Percentiles rank a stretch among this genome's conserved stretches.
Conservation (phyloP, 2,888 invertebrate genomes). For the Actias luna region DNA sequence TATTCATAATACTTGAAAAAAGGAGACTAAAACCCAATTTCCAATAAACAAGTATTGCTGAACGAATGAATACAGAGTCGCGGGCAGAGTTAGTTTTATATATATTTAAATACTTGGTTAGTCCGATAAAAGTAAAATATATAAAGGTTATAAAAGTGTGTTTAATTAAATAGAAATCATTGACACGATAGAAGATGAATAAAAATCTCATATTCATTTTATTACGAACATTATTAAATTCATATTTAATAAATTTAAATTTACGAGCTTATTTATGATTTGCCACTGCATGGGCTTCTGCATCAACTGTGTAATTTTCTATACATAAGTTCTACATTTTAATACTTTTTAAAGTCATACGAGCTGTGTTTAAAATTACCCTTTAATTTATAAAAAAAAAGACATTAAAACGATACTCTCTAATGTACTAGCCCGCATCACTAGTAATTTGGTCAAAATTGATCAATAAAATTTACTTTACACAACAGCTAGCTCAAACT, state of each 20-base stretch:
- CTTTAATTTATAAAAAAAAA: slow-evolving; percentile 6
- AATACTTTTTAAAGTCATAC: background rate
- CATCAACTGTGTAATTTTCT: background rate
- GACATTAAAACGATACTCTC: slow-evolving; percentile 15
- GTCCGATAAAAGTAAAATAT: background rate
- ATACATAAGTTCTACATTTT: background rate
- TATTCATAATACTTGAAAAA: too few relatives aligned
- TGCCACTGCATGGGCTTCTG: too few relatives aligned
- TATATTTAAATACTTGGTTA: background rate
- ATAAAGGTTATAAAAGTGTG: background rate
- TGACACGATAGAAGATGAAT: background rate
- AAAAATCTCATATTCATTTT: background rate
- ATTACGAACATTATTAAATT: background rate
- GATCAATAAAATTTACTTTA: slow-evolving; percentile 50
- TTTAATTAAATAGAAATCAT: too few relatives aligned
- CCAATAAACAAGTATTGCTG: too few relatives aligned
- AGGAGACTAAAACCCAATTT: too few relatives aligned
- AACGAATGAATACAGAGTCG: too few relatives aligned
- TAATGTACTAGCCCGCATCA: slow-evolving; percentile 53
- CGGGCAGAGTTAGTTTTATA: too few relatives aligned
- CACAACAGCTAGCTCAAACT: slow-evolving; percentile 38
- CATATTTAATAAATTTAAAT: background rate
- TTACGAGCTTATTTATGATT: background rate
- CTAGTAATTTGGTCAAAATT: slow-evolving; percentile 45
- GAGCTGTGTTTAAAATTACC: background rate